Base-by-base conservation (phyloP, 2,113 vertebrate species). In the Sigmodon hispidus region DNA sequence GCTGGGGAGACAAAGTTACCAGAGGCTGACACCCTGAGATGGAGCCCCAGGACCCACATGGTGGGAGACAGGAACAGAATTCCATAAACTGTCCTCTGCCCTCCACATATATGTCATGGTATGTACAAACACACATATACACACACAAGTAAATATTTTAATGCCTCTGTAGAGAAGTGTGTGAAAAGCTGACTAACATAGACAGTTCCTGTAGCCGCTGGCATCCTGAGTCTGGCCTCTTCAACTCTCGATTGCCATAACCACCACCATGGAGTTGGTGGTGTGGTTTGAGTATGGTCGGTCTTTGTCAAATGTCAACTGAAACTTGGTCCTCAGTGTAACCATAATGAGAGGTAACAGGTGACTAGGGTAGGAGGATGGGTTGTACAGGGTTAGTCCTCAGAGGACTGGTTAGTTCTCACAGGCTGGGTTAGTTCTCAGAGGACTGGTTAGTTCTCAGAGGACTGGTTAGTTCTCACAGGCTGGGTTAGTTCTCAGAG, bases 181-280 rank as follows among this genome's bases (percentile, higher is more conserved):
- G 15, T 73, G 67, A 73, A 45, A 48, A 19, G 8, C 77, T 17
- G 31, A 50, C 31, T 11, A 72, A 21, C 40, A 73, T 45, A 52
- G 31, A 5, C 1, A 31, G 48, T 26, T 40, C 26, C 36, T 2
- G 1, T 1, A 24, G 89, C 36, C 31, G 5, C 31, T 6, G 9
- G 22, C 31, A 24, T 13, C 85, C 36, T n/a, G 21, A 15, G 61
- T 22, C 45, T 21, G 13, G 36, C n/a, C 50, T 70, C 77, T 26
- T 29, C 3, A 3, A 19, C 45, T 87, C 84, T 26, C 21, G 63
- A 36, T n/a, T 36, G 48, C 19, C 55, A 3, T 72, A 48, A 61
- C 77, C 59, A 15, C 12, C 4, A 36, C 31, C 77, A 43, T 36
- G 22, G n/a, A 19, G 24, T 69, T 40, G 36, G 45, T 12, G 45